phyloP scores from a whole-genome alignment of 2,113 vertebrate genomes.

The Argyrosomus japonicus region DNA sequence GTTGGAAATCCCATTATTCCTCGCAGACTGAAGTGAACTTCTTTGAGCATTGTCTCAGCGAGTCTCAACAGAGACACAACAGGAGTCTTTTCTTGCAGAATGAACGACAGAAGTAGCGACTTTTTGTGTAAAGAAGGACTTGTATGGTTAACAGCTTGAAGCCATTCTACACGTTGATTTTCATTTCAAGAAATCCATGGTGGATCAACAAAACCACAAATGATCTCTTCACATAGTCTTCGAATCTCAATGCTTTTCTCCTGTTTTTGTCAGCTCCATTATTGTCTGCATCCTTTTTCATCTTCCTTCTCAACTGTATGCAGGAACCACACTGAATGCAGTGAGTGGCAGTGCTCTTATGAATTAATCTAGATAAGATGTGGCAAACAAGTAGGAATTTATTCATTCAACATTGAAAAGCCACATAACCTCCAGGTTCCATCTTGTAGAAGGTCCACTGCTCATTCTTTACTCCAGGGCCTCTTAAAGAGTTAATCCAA shows the following conservation, averaged over 20 bases:
- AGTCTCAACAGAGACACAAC: neutral
- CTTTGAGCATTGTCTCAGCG: conserved; percentile 4
- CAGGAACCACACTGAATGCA: neutral
- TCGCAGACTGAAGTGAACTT: conserved; percentile 18
- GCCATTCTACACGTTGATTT: conserved; percentile 10
- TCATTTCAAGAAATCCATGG: conserved; percentile 11
- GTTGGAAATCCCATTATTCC: conserved; percentile 25
- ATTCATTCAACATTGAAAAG: neutral
- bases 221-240: neutral
- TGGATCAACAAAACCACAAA: conserved; percentile 10
- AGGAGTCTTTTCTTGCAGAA: conserved; percentile 1
- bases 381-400: neutral
- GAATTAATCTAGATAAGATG: neutral
- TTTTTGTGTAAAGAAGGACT: neutral
- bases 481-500: too few relatives aligned
- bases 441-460: too few relatives aligned
- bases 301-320: neutral
- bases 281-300: neutral
- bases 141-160: conserved; percentile 12
- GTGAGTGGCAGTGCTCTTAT: neutral
- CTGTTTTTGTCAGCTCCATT: neutral
- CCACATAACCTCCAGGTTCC: too few relatives aligned
- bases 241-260: neutral
- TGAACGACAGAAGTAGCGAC: neutral
- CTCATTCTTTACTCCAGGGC: too few relatives aligned